A percentile compares a stretch with the other conserved stretches of the same genome.
Conservation (phyloP, 2,888 invertebrate genomes). For the Nephrotoma guestfalica region DNA sequence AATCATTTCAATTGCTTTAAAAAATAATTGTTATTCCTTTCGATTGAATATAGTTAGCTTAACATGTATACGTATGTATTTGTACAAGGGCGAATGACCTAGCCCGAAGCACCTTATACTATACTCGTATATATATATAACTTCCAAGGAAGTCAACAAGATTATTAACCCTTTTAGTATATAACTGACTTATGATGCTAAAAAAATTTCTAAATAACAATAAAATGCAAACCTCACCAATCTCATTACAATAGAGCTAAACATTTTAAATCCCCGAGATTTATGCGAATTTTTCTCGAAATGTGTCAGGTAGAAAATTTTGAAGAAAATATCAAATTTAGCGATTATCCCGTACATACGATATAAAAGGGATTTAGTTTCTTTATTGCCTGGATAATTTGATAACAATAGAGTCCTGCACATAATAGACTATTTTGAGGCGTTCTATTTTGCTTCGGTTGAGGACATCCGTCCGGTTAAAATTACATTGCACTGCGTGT, state of each 20-base stretch:
- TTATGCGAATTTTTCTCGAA: neutral
- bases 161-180: neutral
- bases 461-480: neutral
- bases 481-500: neutral
- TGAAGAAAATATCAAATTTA: neutral
- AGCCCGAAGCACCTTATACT: neutral
- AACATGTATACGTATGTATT: neutral
- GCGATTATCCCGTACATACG: no score
- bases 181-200: neutral
- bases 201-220: neutral
- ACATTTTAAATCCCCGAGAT: neutral
- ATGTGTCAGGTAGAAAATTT: neutral
- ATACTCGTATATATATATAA: neutral
- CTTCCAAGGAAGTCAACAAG: neutral
- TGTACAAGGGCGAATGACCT: neutral
- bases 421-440: slow-evolving; percentile 5
- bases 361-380: neutral
- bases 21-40: neutral
- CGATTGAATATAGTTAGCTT: neutral
- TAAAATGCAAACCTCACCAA: neutral
- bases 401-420: slow-evolving; percentile 7
- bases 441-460: neutral
- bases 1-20: neutral
- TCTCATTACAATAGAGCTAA: neutral
- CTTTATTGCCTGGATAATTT: slow-evolving; percentile 14